Percentiles rank a stretch among this genome's conserved stretches.
phyloP scores from a whole-genome alignment of 1,140 invertebrate species.

The Lepidotrigona ventralis region DNA sequence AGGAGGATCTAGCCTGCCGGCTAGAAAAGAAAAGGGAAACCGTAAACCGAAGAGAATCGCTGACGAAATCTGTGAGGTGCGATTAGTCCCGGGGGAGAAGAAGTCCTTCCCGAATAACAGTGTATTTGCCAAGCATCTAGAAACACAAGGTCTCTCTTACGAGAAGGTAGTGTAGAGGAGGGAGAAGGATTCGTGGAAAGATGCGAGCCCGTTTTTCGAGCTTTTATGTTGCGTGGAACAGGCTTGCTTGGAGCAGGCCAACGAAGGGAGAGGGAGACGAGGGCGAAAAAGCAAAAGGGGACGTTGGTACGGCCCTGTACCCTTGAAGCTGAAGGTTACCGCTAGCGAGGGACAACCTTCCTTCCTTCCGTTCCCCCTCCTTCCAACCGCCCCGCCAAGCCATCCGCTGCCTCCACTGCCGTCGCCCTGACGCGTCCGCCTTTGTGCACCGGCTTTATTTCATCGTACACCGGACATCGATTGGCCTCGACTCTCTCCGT shows the following conservation, averaged over 20 bases:
- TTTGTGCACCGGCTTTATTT: constrained; percentile 59
- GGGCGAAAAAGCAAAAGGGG: constrained; percentile 54
- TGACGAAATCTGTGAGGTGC: background rate
- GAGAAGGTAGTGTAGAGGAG: background rate
- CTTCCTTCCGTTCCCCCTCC: constrained; percentile 61
- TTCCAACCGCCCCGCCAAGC: background rate
- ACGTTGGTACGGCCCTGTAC: constrained; percentile 71
- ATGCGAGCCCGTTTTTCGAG: constrained; percentile 16
- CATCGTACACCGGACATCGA: constrained; percentile 59
- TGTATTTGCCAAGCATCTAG: background rate
- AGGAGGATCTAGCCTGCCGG: too few species aligned
- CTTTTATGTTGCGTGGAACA: constrained; percentile 43
- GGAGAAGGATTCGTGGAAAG: constrained; percentile 27
- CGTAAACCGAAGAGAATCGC: too few species aligned
- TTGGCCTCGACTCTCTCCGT: constrained; percentile 55
- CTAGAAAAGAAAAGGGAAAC: background rate
- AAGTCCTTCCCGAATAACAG: too few species aligned
- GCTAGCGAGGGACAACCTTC: constrained; percentile 66
- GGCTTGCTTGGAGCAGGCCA: background rate
- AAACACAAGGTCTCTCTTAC: background rate
- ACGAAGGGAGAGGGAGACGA: constrained; percentile 28
- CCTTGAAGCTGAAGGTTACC: constrained; percentile 77
- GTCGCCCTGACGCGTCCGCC: constrained; percentile 27
- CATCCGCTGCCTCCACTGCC: background rate
- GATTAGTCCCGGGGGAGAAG: too few species aligned